phyloP scores from a whole-genome alignment of 2,888 invertebrate species.

The Drosophila quinaria region DNA sequence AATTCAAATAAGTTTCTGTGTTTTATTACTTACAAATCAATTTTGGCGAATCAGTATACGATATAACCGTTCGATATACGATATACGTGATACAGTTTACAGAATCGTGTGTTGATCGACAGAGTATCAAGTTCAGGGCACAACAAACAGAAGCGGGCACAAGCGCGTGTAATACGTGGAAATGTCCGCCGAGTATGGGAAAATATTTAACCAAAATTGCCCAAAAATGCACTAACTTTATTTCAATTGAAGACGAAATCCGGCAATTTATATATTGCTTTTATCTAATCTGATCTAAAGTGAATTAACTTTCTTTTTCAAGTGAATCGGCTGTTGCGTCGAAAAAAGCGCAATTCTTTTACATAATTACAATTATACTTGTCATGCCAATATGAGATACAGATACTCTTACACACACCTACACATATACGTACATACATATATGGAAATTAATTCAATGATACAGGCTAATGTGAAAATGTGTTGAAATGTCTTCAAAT shows the following conservation, averaged over 20 bases:
- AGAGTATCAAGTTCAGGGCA: conserved; percentile 61
- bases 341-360: conserved; percentile 74
- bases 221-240: conserved; percentile 63
- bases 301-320: conserved; percentile 26
- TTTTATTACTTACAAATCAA: conserved; percentile 81
- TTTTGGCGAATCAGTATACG: conserved; percentile 32
- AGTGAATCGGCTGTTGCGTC: conserved; percentile 63
- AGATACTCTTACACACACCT: conserved; percentile 32
- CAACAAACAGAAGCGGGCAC: conserved; percentile 76
- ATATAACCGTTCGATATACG: conserved; percentile 25
- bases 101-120: conserved; percentile 42
- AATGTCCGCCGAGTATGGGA: conserved; percentile 69
- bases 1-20: conserved; percentile 56
- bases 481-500: conserved; percentile 9
- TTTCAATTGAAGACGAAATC: conserved; percentile 77
- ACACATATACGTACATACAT: conserved; percentile 17
- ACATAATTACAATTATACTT: conserved; percentile 5
- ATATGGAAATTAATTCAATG: conserved; percentile 13
- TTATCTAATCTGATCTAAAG: conserved; percentile 12
- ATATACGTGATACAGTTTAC: conserved; percentile 39
- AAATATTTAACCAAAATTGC: conserved; percentile 53
- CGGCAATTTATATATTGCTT: conserved; percentile 22
- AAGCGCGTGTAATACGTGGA: conserved; percentile 65
- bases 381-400: conserved; percentile 51
- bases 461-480: conserved; percentile 24